phyloP scores from a whole-genome alignment of 35 echinoderm and acorn worm species.

The Lytechinus variegatus region DNA sequence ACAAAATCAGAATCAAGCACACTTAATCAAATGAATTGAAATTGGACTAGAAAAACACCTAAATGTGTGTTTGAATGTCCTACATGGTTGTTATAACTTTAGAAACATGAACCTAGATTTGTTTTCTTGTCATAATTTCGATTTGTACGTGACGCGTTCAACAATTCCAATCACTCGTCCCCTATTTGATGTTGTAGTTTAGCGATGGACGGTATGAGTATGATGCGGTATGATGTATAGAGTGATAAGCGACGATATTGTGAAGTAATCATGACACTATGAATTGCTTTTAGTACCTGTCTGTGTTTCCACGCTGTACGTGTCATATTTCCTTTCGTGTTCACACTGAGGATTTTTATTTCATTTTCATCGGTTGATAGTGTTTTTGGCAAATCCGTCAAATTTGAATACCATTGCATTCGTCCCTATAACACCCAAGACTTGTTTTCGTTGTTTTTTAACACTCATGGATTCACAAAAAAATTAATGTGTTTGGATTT shows the following conservation, averaged over 20 bases:
- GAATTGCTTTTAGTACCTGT: neutral
- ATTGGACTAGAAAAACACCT: too few relatives aligned
- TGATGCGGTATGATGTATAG: neutral
- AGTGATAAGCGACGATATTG: neutral
- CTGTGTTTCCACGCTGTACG: neutral
- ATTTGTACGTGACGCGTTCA: neutral
- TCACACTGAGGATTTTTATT: too few relatives aligned
- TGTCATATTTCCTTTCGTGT: too few relatives aligned
- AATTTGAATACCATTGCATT: too few relatives aligned
- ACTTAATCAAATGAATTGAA: too few relatives aligned
- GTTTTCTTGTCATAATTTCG: too few relatives aligned
- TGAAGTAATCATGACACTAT: neutral
- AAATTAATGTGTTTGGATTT: too few relatives aligned
- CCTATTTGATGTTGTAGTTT: neutral
- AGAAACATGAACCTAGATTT: neutral
- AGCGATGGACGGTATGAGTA: neutral
- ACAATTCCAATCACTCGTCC: neutral
- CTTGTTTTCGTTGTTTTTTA: too few relatives aligned
- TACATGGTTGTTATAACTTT: neutral
- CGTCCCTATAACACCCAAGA: too few relatives aligned
- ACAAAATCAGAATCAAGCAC: too few relatives aligned
- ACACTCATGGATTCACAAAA: too few relatives aligned
- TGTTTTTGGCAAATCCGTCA: neutral
- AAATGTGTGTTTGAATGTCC: too few relatives aligned
- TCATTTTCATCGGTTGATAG: neutral